Evolutionary conservation across 2,888 invertebrate genomes (phyloP).

Genomic region (Crossocerus cetratus): DNA sequence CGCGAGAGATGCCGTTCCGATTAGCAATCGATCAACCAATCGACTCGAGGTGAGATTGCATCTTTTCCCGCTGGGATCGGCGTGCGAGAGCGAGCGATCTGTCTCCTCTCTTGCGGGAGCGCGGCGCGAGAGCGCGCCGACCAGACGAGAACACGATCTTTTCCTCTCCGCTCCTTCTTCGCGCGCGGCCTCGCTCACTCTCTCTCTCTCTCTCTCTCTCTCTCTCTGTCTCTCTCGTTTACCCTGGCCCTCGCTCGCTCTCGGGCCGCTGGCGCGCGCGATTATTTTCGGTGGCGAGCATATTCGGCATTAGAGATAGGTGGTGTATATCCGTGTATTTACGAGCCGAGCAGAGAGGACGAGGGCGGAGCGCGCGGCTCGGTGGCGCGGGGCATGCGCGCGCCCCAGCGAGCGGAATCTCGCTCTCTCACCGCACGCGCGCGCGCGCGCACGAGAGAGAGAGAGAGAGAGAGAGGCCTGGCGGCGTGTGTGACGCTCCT

Average conservation of each 20-base stretch:
- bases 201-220: background rate
- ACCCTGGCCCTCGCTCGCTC: too few species aligned
- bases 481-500: slow-evolving; percentile 35
- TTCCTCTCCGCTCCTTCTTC: background rate
- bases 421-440: background rate
- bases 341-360: slow-evolving; percentile 36
- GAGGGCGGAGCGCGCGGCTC: slow-evolving; percentile 29
- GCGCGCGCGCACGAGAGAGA: background rate
- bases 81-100: too few species aligned
- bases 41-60: too few species aligned
- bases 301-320: slow-evolving; percentile 42
- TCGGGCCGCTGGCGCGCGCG: slow-evolving; percentile 28
- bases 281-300: slow-evolving; percentile 64
- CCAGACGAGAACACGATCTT: slow-evolving; percentile 18
- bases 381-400: slow-evolving; percentile 45
- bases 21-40: too few species aligned
- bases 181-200: background rate
- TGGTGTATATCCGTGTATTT: slow-evolving; percentile 47
- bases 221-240: slow-evolving; percentile 9
- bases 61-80: too few species aligned
- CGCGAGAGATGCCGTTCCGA: too few species aligned
- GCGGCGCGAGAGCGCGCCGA: slow-evolving; percentile 1
- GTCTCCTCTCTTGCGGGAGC: too few species aligned
- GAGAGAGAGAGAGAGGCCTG: slow-evolving; percentile 25
- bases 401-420: slow-evolving; percentile 4